Evolutionary conservation across 1,140 invertebrate genomes (phyloP).

Genomic region (Eumeta japonica): DNA sequence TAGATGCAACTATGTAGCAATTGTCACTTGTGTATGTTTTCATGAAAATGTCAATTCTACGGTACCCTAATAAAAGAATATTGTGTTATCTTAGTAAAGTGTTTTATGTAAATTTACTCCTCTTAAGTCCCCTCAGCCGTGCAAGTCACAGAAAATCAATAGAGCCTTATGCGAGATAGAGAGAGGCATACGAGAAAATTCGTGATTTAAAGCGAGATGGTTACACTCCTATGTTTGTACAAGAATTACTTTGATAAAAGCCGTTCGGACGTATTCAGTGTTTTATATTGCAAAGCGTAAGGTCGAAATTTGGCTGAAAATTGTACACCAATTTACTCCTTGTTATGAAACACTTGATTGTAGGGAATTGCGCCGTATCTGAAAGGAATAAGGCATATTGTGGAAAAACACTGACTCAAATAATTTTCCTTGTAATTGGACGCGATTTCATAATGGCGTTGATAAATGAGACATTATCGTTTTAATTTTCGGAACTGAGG

Average conservation of each 20-base stretch:
- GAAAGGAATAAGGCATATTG: constrained; percentile 11
- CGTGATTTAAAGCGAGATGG: too few species aligned
- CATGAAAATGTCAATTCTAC: too few species aligned
- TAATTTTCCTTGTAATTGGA: constrained; percentile 26
- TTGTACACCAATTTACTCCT: too few species aligned
- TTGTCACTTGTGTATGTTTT: too few species aligned
- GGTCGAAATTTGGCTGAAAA: constrained; percentile 11
- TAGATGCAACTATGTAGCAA: too few species aligned
- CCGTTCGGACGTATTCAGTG: too few species aligned
- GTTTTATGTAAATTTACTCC: constrained; percentile 31
- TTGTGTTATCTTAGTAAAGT: constrained; percentile 19
- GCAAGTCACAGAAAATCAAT: constrained; percentile 35
- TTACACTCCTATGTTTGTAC: constrained; percentile 9
- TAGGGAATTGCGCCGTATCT: constrained; percentile 13
- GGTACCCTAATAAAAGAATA: constrained; percentile 3
- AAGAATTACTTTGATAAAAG: background rate
- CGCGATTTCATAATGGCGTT: constrained; percentile 38
- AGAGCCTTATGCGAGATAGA: constrained; percentile 23
- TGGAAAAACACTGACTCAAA: constrained; percentile 2
- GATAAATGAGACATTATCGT: constrained; percentile 18
- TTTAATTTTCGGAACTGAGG: constrained; percentile 5
- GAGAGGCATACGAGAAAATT: constrained; percentile 8
- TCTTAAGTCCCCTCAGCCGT: constrained; percentile 21
- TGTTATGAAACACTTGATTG: too few species aligned
- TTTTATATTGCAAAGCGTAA: too few species aligned